Base-by-base conservation (phyloP, 2,113 vertebrate species). In the Natator depressus region DNA sequence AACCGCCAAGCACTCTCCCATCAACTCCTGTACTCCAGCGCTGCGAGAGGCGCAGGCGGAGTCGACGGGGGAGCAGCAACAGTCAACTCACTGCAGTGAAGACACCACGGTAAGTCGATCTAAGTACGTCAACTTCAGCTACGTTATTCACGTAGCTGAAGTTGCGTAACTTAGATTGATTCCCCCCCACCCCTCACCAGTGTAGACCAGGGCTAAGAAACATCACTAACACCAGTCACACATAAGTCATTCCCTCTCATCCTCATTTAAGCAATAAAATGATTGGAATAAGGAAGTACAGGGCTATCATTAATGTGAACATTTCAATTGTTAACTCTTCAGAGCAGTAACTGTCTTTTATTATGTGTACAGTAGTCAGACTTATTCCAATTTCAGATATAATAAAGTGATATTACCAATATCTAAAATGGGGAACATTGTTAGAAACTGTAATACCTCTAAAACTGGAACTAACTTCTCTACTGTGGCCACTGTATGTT, bases 181-280 rank as follows among this genome's bases (percentile, higher is more conserved):
- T 5, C 5, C 42, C 42, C 42, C 5, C 42, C 42, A 5, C 42
- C 42, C 42, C 42, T 5, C 42, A 42, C 42, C 42, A 42, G 42
- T 42, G 42, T 42, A 42, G 42, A 42, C 42, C 42, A 42, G 42
- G 42, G 42, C 5, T 42, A 96, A 95, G 90, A 79, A 95, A 88
- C 88, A 95, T 88, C 80, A 93, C 94, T 89, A 94, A 93, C 96
- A 93, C 94, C 89, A 50, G 90, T 96, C 90, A 94, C 57, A 47
- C 94, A 91, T 80, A 29, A 62, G 84, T 96, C 87, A 86, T 65
- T 84, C 91, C 75, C 42, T 65, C 93, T 93, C 92, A 87, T 81
- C 25, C 90, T 95, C 91, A 42, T 57, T 49, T 42, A 90, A 55
- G 83, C 22, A 16, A 84, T 84, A 55, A 89, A 72, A 94, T 92